Conservation (phyloP, 1,140 invertebrate genomes). For the Macrocentrus cingulum region DNA sequence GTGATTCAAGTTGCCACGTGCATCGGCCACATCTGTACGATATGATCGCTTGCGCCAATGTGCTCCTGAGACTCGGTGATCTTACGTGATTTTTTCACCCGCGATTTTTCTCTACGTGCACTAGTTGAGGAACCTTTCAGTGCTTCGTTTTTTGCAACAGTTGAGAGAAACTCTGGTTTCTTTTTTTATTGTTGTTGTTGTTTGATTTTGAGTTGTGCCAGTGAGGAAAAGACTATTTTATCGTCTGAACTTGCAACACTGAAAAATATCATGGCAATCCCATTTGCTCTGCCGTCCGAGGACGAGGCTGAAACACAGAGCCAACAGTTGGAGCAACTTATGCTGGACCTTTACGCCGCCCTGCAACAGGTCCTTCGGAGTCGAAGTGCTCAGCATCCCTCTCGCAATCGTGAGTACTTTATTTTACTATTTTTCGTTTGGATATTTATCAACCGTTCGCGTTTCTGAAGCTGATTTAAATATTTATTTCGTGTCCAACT, state of each 20-base stretch:
- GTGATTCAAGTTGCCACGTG: no score
- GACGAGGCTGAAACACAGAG: slow-evolving; percentile 46
- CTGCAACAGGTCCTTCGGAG: slow-evolving; percentile 53
- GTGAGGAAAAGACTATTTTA: not conserved
- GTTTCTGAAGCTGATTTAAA: slow-evolving; percentile 10
- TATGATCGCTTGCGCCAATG: no score
- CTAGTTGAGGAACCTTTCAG: no score
- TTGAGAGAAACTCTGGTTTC: no score
- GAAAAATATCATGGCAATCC: slow-evolving; percentile 45
- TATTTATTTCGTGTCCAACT: not conserved
- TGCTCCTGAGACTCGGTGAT: no score
- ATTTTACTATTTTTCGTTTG: slow-evolving; percentile 8
- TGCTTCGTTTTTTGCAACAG: no score
- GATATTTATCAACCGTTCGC: slow-evolving; percentile 9
- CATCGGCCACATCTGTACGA: no score
- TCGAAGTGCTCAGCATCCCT: slow-evolving; percentile 48
- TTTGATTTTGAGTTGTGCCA: not conserved
- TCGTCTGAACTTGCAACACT: not conserved
- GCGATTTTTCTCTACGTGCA: no score
- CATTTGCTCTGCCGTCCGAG: slow-evolving; percentile 47
- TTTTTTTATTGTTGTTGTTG: no score
- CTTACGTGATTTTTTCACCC: no score
- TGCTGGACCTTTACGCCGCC: slow-evolving; percentile 50
- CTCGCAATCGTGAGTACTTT: slow-evolving; percentile 54
- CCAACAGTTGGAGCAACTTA: slow-evolving; percentile 52